Conservation (phyloP, 2,113 vertebrate genomes). For the Pholis gunnellus region DNA sequence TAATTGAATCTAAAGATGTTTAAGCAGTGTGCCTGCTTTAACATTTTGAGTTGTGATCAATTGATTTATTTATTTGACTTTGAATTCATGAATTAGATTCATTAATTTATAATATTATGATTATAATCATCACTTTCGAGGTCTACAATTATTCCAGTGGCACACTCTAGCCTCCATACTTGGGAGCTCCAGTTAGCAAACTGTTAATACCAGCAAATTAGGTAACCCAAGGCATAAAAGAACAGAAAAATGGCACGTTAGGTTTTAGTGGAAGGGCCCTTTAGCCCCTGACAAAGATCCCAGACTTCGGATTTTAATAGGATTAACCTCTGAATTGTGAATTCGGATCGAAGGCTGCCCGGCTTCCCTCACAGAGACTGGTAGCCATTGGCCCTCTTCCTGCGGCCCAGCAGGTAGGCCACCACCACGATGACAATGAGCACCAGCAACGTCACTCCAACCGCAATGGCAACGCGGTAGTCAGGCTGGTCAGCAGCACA, state of each 20-base stretch:
- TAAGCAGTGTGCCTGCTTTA: not conserved
- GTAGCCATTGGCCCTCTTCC: conserved; percentile 79
- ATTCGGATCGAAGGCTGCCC: not conserved
- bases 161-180: not conserved
- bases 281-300: conserved; percentile 15
- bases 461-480: conserved; percentile 83
- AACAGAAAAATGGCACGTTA: not conserved
- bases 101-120: not conserved
- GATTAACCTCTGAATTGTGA: conserved; percentile 1
- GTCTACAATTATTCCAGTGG: not conserved
- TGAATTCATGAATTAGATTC: not conserved
- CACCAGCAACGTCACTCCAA: conserved; percentile 84
- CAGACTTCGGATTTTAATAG: not conserved
- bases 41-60: not conserved
- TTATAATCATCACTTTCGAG: not conserved
- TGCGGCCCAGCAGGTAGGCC: conserved; percentile 82
- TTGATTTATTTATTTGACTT: not conserved
- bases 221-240: not conserved
- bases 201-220: not conserved
- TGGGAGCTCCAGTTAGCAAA: not conserved
- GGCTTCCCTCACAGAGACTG: conserved; percentile 83
- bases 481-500: conserved; percentile 71
- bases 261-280: conserved; percentile 13
- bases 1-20: not conserved
- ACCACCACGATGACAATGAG: conserved; percentile 86